Evolutionary conservation across 1,140 invertebrate genomes (phyloP).

Genomic region (Bombyx mandarina): DNA sequence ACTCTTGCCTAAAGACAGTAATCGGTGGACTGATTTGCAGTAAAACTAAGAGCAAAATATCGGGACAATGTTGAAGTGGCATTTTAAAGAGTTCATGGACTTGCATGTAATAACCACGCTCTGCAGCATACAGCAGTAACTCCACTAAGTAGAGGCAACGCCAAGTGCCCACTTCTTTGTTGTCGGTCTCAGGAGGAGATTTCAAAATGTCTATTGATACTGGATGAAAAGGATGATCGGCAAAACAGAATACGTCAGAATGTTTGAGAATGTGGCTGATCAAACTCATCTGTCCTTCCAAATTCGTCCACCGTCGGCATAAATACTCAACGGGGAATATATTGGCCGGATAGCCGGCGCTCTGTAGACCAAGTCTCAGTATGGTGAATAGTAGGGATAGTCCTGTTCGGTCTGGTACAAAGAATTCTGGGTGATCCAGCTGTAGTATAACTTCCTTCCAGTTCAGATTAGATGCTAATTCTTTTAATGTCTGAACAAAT

Average conservation of each 20-base stretch:
- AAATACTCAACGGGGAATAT: conserved; percentile 91
- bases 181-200: conserved; percentile 91
- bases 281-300: conserved; percentile 92
- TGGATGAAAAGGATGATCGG: conserved; percentile 89
- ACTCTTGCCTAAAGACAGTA: conserved; percentile 84
- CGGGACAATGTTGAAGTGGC: conserved; percentile 93
- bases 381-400: conserved; percentile 86
- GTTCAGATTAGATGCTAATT: conserved; percentile 86
- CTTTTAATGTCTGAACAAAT: conserved; percentile 91
- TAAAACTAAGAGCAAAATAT: conserved; percentile 89
- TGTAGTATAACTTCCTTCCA: conserved; percentile 95
- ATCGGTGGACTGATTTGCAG: conserved; percentile 86
- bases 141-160: conserved; percentile 93
- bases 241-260: conserved; percentile 94
- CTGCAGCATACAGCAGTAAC: conserved; percentile 87
- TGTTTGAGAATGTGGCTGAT: conserved; percentile 89
- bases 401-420: conserved; percentile 88
- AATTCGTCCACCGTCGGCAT: conserved; percentile 92
- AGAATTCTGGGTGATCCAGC: conserved; percentile 91
- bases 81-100: conserved; percentile 94
- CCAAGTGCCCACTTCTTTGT: conserved; percentile 93
- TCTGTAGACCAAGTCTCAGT: conserved; percentile 83
- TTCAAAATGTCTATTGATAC: conserved; percentile 92
- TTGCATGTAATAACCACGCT: conserved; percentile 84
- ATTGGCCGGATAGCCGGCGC: conserved; percentile 78